Conservation (phyloP, 2,888 invertebrate species). For the Tachina grossa region DNA sequence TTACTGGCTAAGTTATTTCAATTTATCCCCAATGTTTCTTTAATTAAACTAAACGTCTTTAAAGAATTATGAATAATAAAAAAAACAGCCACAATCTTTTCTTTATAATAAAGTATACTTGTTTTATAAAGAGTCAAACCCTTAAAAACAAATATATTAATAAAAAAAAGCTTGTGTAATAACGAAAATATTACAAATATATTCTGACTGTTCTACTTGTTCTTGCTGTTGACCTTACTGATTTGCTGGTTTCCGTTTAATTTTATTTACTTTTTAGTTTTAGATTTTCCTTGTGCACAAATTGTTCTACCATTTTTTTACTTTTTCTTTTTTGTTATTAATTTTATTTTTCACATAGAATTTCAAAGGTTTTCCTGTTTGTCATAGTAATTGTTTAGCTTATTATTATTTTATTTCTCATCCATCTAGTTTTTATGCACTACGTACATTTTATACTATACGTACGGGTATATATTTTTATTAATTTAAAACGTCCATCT, state of each 20-base stretch:
- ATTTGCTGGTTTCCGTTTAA: slow-evolving; percentile 46
- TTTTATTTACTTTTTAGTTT: slow-evolving; percentile 42
- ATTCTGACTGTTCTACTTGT: slow-evolving; percentile 26
- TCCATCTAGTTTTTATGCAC: slow-evolving; percentile 5
- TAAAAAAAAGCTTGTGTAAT: not conserved
- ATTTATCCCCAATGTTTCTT: not conserved
- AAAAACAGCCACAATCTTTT: not conserved
- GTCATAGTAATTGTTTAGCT: slow-evolving; percentile 30
- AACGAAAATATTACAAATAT: not conserved
- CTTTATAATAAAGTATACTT: not conserved
- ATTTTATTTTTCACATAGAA: slow-evolving; percentile 58
- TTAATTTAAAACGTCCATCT: slow-evolving; percentile 1
- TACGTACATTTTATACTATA: too few species aligned
- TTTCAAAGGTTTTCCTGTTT: slow-evolving; percentile 66
- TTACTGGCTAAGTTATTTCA: not conserved
- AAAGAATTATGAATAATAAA: slow-evolving; percentile 45
- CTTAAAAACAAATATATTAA: slow-evolving; percentile 23
- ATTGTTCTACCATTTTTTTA: not conserved
- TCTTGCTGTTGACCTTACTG: slow-evolving; percentile 45
- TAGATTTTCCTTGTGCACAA: not conserved
- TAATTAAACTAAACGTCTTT: slow-evolving; percentile 43
- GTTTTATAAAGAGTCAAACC: not conserved
- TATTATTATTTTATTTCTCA: not conserved
- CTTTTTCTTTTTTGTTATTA: slow-evolving; percentile 28
- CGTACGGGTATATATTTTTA: not conserved